Conservation (phyloP, 1,140 invertebrate species). For the Polypedilum vanderplanki region DNA sequence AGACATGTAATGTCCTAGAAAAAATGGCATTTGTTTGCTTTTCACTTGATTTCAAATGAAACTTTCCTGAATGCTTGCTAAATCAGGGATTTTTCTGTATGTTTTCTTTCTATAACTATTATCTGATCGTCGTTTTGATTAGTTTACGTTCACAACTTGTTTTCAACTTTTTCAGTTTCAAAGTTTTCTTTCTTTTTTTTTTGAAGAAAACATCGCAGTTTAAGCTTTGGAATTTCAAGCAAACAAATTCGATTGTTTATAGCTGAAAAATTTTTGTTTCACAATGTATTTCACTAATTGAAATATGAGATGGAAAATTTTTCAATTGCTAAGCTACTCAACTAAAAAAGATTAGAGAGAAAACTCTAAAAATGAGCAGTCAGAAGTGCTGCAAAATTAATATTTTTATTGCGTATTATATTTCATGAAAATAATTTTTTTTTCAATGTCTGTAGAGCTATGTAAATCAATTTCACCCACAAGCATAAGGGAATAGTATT, state of each 20-base stretch:
- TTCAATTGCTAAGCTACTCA: no score
- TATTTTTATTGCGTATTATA: no score
- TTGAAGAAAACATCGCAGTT: no score
- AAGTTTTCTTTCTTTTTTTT: not conserved
- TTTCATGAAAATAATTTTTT: not conserved
- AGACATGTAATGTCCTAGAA: not conserved
- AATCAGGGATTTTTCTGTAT: not conserved
- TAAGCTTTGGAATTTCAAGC: no score
- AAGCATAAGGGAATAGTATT: not conserved
- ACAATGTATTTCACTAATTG: no score
- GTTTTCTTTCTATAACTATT: not conserved
- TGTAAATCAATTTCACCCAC: constrained; percentile 17
- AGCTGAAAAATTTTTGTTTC: no score
- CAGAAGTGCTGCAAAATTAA: no score
- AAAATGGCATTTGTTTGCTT: not conserved
- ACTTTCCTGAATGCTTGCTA: not conserved
- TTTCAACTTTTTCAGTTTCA: not conserved
- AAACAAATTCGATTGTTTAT: no score
- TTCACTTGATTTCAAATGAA: not conserved
- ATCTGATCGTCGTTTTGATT: not conserved
- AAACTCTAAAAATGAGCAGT: no score
- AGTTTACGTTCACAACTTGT: constrained; percentile 3
- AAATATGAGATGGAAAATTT: not conserved
- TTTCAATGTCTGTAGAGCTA: not conserved
- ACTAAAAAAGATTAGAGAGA: no score